A percentile compares a stretch with the other conserved stretches of the same genome.
These are phyloP conservation scores for Bellardia pandia DNA, from an alignment of 2,888 invertebrate genomes.

Conservation along the genomic window DNA sequence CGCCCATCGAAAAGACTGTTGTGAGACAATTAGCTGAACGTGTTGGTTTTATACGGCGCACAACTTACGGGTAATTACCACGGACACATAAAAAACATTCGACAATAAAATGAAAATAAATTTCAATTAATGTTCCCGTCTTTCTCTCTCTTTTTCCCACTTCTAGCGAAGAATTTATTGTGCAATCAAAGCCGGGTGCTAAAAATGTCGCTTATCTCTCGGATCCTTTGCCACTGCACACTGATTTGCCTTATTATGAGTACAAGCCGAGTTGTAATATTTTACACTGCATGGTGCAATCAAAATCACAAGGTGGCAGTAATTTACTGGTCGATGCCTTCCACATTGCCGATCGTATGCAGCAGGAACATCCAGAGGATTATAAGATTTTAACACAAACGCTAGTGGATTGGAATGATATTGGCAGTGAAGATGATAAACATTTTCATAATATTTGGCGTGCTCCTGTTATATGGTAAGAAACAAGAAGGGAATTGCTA, in stretches of 20 bases:
- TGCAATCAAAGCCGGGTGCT: conserved; percentile 88
- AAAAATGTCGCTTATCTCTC: conserved; percentile 90
- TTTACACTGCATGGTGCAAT: conserved; percentile 89
- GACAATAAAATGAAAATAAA: conserved; percentile 2
- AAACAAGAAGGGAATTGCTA: neutral
- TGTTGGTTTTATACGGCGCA: conserved; percentile 88
- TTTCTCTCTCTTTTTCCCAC: neutral
- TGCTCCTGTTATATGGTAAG: conserved; percentile 87
- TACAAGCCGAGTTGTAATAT: conserved; percentile 90
- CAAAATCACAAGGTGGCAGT: conserved; percentile 87
- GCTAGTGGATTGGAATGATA: conserved; percentile 90
- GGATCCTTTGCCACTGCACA: conserved; percentile 88
- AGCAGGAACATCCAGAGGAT: conserved; percentile 85
- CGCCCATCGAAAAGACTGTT: conserved; percentile 86
- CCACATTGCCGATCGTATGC: conserved; percentile 87
- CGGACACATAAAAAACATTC: conserved; percentile 11
- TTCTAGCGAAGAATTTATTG: conserved; percentile 87
- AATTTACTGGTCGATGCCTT: conserved; percentile 89
- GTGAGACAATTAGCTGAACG: conserved; percentile 86
- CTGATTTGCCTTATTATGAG: conserved; percentile 91
- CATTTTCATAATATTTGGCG: conserved; percentile 87
- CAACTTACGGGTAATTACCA: conserved; percentile 88
- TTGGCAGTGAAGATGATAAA: conserved; percentile 87
- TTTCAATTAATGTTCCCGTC: neutral
- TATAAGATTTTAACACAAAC: conserved; percentile 86